phyloP scores from a whole-genome alignment of 2,113 vertebrate genomes.

The Seriola dumerili region DNA sequence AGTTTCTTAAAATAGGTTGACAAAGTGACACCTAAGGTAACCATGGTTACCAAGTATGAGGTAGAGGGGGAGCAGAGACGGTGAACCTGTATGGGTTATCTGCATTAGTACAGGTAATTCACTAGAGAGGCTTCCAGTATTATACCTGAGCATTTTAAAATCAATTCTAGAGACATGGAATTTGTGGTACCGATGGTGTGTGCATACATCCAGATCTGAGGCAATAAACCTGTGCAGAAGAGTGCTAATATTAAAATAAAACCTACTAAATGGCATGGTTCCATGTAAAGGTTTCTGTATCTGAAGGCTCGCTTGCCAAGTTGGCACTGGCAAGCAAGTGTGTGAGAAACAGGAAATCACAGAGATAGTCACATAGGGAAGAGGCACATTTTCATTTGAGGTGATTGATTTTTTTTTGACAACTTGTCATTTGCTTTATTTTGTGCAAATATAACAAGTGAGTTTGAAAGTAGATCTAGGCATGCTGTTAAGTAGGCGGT shows the following conservation, averaged over 20 bases:
- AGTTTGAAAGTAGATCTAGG: neutral
- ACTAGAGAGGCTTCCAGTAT: neutral
- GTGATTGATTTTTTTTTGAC: neutral
- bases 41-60: slow-evolving; percentile 67
- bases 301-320: slow-evolving; percentile 24
- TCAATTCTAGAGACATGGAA: neutral
- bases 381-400: slow-evolving; percentile 14
- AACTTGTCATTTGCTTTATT: slow-evolving; percentile 3
- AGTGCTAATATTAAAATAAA: slow-evolving; percentile 32
- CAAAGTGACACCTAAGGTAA: slow-evolving; percentile 62
- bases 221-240: neutral
- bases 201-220: slow-evolving; percentile 8
- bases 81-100: slow-evolving; percentile 27
- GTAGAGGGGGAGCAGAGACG: neutral
- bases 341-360: slow-evolving; percentile 46
- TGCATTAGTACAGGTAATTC: slow-evolving; percentile 18
- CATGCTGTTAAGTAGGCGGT: neutral
- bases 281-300: slow-evolving; percentile 35
- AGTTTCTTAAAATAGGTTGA: slow-evolving; percentile 73
- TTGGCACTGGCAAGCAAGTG: slow-evolving; percentile 30
- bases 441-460: neutral
- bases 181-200: neutral
- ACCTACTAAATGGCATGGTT: slow-evolving; percentile 28
- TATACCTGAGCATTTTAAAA: neutral
- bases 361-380: neutral